Base-by-base conservation (phyloP, 2,113 vertebrate species). In the Ailuropoda melanoleuca region DNA sequence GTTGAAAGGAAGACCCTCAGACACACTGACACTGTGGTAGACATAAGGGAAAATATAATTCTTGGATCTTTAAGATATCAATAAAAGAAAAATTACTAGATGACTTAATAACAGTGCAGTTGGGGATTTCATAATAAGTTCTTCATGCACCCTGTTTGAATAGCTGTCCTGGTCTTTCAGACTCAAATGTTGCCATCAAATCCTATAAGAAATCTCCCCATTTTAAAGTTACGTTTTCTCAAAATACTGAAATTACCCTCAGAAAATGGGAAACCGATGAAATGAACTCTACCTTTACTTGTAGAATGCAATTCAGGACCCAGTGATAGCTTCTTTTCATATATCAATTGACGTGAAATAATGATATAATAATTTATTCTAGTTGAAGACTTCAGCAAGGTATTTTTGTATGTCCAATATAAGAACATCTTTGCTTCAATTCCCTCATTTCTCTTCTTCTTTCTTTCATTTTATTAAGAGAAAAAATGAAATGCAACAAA, bases 211-310 rank as follows among this genome's bases (percentile, higher is more conserved):
- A 39, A 96, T 72, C 0, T 11, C 83, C n/a, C 56, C 72, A 92
- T 98, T 98, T 97, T 82, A 96, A 97, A 98, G n/a, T 88, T 88
- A 21, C 8, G 53, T 95, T 90, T 94, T 93, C 62, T 93, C 56
- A 39, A 62, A 83, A 75, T 82, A 91, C 55, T 78, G 50, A 87
- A 82, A 13, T 97, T 98, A 84, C 55, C 55, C 82, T 74, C 77
- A 97, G 95, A 95, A 98, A 97, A 6, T 91, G 56, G 85, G 83
- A 97, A 98, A 66, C 64, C 68, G 58, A 88, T 96, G 85, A 97
- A 98, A 93, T 66, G 15, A 98, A 77, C 81, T 96, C 55, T 91
- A 6, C 21, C 74, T 98, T 72, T 80, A 74, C 31, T 37, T 97
- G 94, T 97, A 92, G 82, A 94, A 4, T 97, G 39, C 31, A 90